A percentile compares a stretch with the other conserved stretches of the same genome.
Evolutionary conservation across 23 tunicate species (phyloP).

Genomic region (Trididemnum clinides): DNA sequence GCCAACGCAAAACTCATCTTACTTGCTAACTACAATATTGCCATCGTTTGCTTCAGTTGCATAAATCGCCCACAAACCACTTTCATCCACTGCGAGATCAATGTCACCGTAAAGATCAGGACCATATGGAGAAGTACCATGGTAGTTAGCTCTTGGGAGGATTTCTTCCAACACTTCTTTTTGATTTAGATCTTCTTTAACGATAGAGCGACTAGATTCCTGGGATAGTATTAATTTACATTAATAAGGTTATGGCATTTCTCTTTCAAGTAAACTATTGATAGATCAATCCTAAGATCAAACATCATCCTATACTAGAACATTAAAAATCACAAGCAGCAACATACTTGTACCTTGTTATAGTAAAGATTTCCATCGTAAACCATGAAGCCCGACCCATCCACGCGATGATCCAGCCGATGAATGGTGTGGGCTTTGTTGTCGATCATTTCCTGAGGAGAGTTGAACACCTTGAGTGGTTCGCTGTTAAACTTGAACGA

Average conservation of each 20-base stretch:
- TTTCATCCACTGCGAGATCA: slow-evolving; percentile 94
- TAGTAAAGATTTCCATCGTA: slow-evolving; percentile 83
- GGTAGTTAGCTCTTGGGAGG: slow-evolving; percentile 90
- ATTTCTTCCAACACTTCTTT: slow-evolving; percentile 15
- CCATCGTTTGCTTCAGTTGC: slow-evolving; percentile 96
- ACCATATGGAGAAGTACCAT: slow-evolving; percentile 90
- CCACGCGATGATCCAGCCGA: slow-evolving; percentile 52
- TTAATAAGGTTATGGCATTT: too few relatives aligned
- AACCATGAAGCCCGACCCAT: slow-evolving; percentile 95
- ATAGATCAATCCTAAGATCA: too few relatives aligned
- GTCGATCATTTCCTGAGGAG: slow-evolving; percentile 8
- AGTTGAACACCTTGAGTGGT: slow-evolving; percentile 37
- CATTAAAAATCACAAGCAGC: slow-evolving; percentile 40
- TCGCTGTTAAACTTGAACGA: slow-evolving; percentile 47
- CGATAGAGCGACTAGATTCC: slow-evolving; percentile 59
- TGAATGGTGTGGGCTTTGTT: slow-evolving; percentile 34
- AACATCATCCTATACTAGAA: too few relatives aligned
- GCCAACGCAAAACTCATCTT: too few relatives aligned
- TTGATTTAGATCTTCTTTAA: slow-evolving; percentile 56
- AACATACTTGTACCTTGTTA: too few relatives aligned
- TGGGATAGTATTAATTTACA: too few relatives aligned
- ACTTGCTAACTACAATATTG: slow-evolving; percentile 94
- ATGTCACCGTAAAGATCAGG: slow-evolving; percentile 73
- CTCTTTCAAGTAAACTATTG: too few relatives aligned
- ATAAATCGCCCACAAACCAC: slow-evolving; percentile 97